Evolutionary conservation across 1,140 invertebrate genomes (phyloP).

Genomic region (Nymphalis io): DNA sequence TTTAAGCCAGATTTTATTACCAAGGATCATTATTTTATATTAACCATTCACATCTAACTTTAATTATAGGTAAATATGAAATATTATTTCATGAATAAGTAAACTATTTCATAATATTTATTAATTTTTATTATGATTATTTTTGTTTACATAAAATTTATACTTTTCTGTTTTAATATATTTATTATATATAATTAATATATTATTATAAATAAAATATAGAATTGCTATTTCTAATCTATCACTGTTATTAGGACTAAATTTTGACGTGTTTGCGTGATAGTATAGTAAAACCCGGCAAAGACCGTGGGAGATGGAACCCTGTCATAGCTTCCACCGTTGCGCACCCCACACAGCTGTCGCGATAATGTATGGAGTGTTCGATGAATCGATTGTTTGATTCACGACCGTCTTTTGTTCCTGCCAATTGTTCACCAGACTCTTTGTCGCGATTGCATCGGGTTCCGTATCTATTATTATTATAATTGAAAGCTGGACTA

Average conservation of each 20-base stretch:
- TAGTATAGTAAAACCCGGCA: slow-evolving; percentile 33
- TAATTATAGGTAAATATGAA: no score
- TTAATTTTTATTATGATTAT: no score
- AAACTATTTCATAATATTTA: no score
- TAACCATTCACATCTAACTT: no score
- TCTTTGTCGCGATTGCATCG: slow-evolving; percentile 49
- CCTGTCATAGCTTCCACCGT: slow-evolving; percentile 46
- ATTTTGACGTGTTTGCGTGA: slow-evolving; percentile 27
- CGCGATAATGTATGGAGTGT: slow-evolving; percentile 57
- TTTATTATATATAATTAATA: background rate
- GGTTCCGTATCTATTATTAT: slow-evolving; percentile 48
- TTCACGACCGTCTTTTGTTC: slow-evolving; percentile 63
- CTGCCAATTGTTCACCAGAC: slow-evolving; percentile 51
- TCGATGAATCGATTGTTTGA: slow-evolving; percentile 71
- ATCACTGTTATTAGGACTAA: background rate
- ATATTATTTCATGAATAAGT: no score
- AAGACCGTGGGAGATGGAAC: slow-evolving; percentile 62
- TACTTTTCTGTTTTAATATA: background rate
- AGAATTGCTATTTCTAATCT: background rate
- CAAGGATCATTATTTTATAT: no score
- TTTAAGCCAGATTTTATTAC: no score
- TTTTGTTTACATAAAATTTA: no score
- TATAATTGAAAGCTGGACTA: slow-evolving; percentile 16
- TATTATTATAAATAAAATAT: background rate
- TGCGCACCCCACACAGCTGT: slow-evolving; percentile 64